Conservation (phyloP, 1,140 invertebrate genomes). For the Penaeus chinensis region DNA sequence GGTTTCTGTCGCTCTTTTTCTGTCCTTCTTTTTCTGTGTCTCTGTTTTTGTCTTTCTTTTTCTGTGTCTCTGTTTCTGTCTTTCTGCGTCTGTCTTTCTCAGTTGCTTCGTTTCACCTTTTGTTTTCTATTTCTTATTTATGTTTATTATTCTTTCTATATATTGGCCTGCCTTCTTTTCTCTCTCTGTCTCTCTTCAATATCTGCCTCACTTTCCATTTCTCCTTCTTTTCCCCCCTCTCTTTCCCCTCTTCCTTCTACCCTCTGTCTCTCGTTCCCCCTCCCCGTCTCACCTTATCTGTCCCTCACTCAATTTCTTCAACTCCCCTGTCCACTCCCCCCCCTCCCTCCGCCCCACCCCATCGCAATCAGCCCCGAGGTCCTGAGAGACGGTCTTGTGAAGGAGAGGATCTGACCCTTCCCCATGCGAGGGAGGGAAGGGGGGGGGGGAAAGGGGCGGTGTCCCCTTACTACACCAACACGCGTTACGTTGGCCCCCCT, state of each 20-base stretch:
- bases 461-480: too few species aligned
- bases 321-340: not conserved
- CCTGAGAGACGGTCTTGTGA: too few species aligned
- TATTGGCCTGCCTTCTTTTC: not conserved
- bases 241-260: not conserved
- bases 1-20: too few species aligned
- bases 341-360: too few species aligned
- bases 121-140: not conserved
- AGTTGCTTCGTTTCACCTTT: not conserved
- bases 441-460: too few species aligned
- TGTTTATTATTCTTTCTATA: not conserved
- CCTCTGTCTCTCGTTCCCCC: not conserved
- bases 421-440: too few species aligned
- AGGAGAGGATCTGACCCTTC: too few species aligned
- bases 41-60: too few species aligned
- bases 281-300: not conserved
- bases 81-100: not conserved
- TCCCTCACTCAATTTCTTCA: not conserved
- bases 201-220: not conserved
- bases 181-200: not conserved
- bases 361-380: too few species aligned
- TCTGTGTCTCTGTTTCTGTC: too few species aligned
- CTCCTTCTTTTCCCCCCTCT: constrained; percentile 11
- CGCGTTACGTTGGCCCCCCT: too few species aligned
- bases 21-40: too few species aligned